These are phyloP conservation scores for Fulica atra DNA, from an alignment of 2,113 vertebrate species.

Conservation along the genomic window DNA sequence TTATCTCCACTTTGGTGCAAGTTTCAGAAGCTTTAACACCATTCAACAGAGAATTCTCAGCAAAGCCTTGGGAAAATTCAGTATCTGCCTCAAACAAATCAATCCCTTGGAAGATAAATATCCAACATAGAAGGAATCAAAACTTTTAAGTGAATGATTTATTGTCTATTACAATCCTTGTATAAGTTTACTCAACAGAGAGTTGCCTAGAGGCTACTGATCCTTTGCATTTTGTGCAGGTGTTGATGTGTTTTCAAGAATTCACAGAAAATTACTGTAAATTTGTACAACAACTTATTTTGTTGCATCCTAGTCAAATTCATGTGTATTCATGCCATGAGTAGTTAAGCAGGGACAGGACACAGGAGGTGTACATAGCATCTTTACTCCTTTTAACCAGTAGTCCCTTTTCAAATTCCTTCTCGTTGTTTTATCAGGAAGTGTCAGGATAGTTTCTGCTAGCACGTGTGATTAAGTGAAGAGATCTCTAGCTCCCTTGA, in stretches of 20 bases:
- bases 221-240: neutral
- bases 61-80: neutral
- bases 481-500: neutral
- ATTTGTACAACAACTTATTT: neutral
- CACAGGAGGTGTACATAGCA: neutral
- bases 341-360: neutral
- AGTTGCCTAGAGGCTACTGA: neutral
- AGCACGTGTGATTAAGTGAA: neutral
- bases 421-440: neutral
- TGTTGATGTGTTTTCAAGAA: neutral
- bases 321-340: neutral
- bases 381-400: conserved; percentile 7
- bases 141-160: neutral
- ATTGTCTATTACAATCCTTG: neutral
- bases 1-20: neutral
- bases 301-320: neutral
- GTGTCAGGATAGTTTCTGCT: neutral
- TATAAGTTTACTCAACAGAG: neutral
- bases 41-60: neutral
- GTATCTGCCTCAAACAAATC: neutral
- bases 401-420: neutral
- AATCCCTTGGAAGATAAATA: neutral
- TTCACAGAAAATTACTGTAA: neutral
- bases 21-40: neutral
- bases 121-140: neutral